phyloP scores from a whole-genome alignment of 2,113 vertebrate genomes.

The Lepisosteus osseus region DNA sequence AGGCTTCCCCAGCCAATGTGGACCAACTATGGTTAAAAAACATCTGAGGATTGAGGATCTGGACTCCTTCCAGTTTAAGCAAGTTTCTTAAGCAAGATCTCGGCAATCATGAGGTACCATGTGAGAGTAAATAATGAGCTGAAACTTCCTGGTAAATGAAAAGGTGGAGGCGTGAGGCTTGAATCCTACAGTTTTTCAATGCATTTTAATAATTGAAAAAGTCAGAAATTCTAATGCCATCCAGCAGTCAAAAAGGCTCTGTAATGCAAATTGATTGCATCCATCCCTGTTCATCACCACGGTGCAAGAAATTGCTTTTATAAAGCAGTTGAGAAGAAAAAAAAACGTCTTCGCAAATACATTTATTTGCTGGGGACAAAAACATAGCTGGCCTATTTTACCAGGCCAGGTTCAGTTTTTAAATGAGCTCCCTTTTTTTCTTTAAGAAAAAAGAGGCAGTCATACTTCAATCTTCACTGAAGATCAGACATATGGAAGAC shows the following conservation, averaged over 20 bases:
- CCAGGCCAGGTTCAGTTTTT: not conserved
- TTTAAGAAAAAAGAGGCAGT: too few species aligned
- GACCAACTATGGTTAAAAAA: not conserved
- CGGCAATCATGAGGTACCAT: not conserved
- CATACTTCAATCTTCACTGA: too few species aligned
- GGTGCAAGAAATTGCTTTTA: not conserved
- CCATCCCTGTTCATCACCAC: not conserved
- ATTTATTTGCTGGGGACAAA: not conserved
- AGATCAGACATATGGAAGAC: too few species aligned
- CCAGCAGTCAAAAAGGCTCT: not conserved
- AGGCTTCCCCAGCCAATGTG: not conserved
- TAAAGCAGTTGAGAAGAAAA: not conserved
- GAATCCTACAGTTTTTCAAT: not conserved
- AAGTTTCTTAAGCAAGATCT: not conserved
- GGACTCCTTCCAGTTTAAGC: not conserved
- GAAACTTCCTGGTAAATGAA: not conserved
- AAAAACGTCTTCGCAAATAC: not conserved
- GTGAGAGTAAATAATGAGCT: not conserved
- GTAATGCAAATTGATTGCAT: not conserved
- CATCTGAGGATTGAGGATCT: not conserved
- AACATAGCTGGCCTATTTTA: not conserved
- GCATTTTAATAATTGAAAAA: slow-evolving; percentile 8
- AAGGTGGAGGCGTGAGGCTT: not conserved
- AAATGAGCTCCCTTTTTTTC: not conserved
- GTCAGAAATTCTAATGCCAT: not conserved